These are phyloP conservation scores for Lacerta viridis DNA, from an alignment of 2,797 vertebrate genomes.

Conservation along the genomic window DNA sequence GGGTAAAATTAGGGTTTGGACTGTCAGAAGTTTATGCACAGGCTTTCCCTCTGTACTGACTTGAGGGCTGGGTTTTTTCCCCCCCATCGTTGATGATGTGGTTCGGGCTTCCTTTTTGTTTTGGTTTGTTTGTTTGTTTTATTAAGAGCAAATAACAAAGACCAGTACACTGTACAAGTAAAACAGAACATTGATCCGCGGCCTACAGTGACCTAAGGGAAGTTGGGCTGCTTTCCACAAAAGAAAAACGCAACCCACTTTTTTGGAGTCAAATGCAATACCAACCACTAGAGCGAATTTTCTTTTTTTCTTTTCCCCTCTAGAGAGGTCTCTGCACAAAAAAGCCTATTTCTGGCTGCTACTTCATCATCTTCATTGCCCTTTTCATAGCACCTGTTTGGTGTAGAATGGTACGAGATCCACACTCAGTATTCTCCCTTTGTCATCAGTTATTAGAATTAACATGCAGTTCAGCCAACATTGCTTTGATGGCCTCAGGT, in stretches of 20 bases:
- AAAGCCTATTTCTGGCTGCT: background rate
- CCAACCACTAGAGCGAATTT: conserved; percentile 63
- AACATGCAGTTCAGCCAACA: background rate
- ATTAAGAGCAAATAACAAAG: conserved; percentile 16
- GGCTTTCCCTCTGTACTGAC: background rate
- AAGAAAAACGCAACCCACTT: conserved; percentile 1
- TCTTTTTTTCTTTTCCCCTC: background rate
- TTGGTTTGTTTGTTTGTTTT: background rate
- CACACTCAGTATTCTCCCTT: background rate
- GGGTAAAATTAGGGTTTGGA: conserved; percentile 7
- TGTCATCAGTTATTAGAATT: accelerated
- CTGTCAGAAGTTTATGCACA: background rate
- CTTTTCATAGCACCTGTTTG: background rate
- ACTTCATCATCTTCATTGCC: background rate
- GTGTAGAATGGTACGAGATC: background rate
- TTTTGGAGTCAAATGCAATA: conserved; percentile 55
- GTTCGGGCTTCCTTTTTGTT: background rate
- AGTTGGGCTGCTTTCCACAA: background rate
- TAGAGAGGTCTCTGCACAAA: background rate
- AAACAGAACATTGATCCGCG: background rate
- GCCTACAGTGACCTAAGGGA: background rate
- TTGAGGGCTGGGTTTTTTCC: background rate
- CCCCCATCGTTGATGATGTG: background rate
- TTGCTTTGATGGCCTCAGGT: background rate
- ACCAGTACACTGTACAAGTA: conserved; percentile 34